Evolutionary conservation across 2,113 vertebrate species (phyloP).

Genomic region (Prunella fulvescens): DNA sequence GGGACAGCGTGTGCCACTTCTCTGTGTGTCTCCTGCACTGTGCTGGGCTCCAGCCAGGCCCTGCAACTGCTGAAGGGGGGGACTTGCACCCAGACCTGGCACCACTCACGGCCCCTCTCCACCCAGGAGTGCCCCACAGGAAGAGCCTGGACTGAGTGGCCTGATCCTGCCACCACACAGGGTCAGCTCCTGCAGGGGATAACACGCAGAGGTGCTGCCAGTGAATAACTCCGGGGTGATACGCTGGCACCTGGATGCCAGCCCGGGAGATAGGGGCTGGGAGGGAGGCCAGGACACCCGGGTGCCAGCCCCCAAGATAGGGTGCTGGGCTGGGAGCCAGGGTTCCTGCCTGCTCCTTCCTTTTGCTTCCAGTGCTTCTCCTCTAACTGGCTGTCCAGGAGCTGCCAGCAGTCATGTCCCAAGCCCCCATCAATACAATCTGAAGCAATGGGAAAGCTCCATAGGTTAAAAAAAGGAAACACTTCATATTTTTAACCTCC

Average conservation of each 20-base stretch:
- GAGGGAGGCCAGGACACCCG: constrained; percentile 13
- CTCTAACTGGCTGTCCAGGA: fast-evolving
- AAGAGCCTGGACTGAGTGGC: neutral
- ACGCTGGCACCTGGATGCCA: neutral
- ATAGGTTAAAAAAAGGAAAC: neutral
- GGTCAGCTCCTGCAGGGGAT: fast-evolving
- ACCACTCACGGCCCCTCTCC: neutral
- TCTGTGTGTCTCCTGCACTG: fast-evolving
- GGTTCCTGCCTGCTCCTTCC: neutral
- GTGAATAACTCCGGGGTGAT: neutral
- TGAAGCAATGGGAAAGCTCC: neutral
- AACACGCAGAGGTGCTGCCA: neutral
- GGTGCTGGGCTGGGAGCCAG: neutral
- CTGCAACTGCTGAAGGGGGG: fast-evolving
- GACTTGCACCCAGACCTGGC: neutral
- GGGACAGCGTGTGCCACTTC: neutral
- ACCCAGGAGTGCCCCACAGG: neutral
- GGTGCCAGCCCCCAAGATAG: neutral
- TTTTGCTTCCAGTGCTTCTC: neutral
- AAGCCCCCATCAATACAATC: neutral
- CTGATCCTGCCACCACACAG: neutral
- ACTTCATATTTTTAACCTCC: neutral
- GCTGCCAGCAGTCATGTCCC: neutral
- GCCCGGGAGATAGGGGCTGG: neutral
- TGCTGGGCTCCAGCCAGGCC: neutral